Percentiles rank a stretch among this genome's conserved stretches.
Conservation (phyloP, 2,888 invertebrate species). For the Chymomyza amoena region DNA sequence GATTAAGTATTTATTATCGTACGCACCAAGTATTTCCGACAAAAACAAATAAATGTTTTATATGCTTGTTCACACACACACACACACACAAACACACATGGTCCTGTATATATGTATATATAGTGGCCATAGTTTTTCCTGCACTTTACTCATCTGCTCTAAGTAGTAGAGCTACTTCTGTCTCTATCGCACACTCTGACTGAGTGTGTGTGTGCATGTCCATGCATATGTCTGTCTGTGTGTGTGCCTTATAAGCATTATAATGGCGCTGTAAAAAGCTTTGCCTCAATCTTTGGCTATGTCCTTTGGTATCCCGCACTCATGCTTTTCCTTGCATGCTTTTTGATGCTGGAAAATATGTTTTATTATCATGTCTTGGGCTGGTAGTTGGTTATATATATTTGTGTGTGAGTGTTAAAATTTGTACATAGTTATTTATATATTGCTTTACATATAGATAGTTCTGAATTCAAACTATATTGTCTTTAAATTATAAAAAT, state of each 20-base stretch:
- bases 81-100: not conserved
- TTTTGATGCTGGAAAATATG: conserved; percentile 56
- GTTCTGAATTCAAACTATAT: too few species aligned
- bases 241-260: not conserved
- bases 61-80: conserved; percentile 25
- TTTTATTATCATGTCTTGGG: conserved; percentile 58
- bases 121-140: conserved; percentile 37
- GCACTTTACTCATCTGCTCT: conserved; percentile 34
- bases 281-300: not conserved
- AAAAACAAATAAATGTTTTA: conserved; percentile 69
- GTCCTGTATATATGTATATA: not conserved
- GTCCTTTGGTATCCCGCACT: not conserved
- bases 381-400: conserved; percentile 44
- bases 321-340: not conserved
- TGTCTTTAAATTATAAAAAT: too few species aligned
- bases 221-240: not conserved
- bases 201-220: conserved; percentile 9
- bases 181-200: conserved; percentile 13
- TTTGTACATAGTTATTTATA: not conserved
- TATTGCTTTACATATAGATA: too few species aligned
- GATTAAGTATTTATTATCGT: conserved; percentile 72
- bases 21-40: conserved; percentile 70
- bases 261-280: conserved; percentile 7
- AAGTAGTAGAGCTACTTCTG: not conserved
- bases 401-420: not conserved